Evolutionary conservation across 2,113 vertebrate genomes (phyloP).

Genomic region (Limanda limanda): DNA sequence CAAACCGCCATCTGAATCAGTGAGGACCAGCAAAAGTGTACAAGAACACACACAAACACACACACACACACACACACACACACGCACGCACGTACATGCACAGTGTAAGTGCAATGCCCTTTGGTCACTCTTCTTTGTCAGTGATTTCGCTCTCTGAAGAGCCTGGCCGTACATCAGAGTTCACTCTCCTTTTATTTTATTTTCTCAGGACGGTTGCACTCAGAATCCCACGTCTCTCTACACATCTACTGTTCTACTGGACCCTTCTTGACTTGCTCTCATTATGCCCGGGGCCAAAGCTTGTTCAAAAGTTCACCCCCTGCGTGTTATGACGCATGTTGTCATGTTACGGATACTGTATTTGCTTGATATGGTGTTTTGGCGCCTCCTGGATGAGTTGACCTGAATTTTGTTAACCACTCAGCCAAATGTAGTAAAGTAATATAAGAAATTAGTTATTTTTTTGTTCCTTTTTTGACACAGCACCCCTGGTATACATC

Average conservation of each 20-base stretch:
- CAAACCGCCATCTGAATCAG: too few relatives aligned
- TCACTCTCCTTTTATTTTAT: conserved; percentile 5
- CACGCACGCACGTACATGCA: background rate
- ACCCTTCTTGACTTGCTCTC: conserved; percentile 16
- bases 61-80: background rate
- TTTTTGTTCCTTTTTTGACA: background rate
- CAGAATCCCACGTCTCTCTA: conserved; percentile 33
- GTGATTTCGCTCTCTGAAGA: conserved; percentile 37
- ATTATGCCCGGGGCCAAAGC: conserved; percentile 23
- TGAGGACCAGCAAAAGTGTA: background rate
- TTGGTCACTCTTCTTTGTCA: conserved; percentile 15
- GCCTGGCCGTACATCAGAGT: background rate
- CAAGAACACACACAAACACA: background rate
- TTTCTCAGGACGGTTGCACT: conserved; percentile 42
- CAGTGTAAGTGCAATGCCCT: conserved; percentile 10
- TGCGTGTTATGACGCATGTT: background rate
- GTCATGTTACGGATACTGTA: background rate
- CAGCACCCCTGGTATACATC: background rate
- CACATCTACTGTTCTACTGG: conserved; percentile 11
- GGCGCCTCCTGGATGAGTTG: background rate
- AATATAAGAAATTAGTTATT: background rate
- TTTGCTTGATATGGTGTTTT: background rate
- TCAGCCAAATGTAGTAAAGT: background rate
- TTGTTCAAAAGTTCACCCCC: background rate
- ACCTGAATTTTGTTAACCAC: background rate